Evolutionary conservation across 2,113 vertebrate genomes (phyloP), one percentile per base, ranked within the genome.

Genomic region (Hystrix cristata): DNA sequence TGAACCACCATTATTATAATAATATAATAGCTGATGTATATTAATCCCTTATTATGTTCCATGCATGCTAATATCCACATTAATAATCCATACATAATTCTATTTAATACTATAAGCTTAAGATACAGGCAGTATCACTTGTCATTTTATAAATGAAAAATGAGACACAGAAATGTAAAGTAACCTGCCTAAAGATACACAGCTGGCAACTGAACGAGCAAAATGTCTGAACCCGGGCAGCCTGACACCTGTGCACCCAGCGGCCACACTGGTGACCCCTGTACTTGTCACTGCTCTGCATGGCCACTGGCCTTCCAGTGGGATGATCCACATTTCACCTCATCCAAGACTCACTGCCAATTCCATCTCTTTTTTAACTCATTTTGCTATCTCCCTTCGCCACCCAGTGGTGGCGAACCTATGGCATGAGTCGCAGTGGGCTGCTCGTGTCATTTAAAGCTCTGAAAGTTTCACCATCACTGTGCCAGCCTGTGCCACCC

Each of bases 101-200:
- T 78, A 80, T 11, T 95, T 88, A 83, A 59, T 82, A 31, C 48
- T 94, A 57, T 2, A 29, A 96, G 59, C 53, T 46, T 87, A 55
- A 84, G 51, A 83, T 53, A 69, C 19, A 43, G 4, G 25, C 43
- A 92, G 67, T 57, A 85, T 57, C 69, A 65, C n/a, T 59, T 78
- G 25, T 84, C 51, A 84, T 53, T 87, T 88, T 90, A 82, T 23
- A 92, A 62, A 10, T 84, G 2, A 57, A 89, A 96, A 53, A 72
- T 16, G 48, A 53, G n/a, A 67, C 5, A 67, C 23, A 34, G 81
- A 43, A 90, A 79, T 27, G 25, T 16, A 60, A 95, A 65, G 19
- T n/a, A 51, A 79, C 29, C 51, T 87, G 5, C 69, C 62, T 76
- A 82, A 83, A 38, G 29, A 76, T 46, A 27, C 2, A 2, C 1